Base-by-base conservation (phyloP, 2,113 vertebrate genomes). In the Phyllostomus hastatus region DNA sequence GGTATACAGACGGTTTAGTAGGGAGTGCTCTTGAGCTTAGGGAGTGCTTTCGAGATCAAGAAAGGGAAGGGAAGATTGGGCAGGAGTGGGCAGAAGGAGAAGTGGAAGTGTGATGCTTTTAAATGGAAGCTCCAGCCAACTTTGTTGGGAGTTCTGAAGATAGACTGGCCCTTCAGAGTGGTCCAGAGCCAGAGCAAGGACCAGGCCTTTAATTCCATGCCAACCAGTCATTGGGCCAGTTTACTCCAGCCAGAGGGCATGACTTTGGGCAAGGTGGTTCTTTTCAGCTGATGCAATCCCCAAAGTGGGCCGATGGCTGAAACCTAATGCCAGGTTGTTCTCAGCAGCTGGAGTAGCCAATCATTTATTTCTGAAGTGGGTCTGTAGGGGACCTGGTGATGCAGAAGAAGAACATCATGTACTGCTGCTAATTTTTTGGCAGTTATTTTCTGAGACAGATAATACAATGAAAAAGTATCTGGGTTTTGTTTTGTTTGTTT, bases 391-490 rank as follows among this genome's bases (percentile, higher is more conserved):
- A 66, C 33, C 92, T 48, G 43, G 61, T 59, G 75, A 91, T 88
- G 33, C 33, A 85, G 41, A 93, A 81, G 24, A 76, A 59, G 48
- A 70, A 76, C 57, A 46, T 92, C 20, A 31, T 4, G 5, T 54
- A 26, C 26, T 76, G 14, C 43, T 88, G 17, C 43, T 88, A n/a
- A 95, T 80, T 93, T 96, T 80, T 70, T 61, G 72, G 46, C 88
- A 96, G 35, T 70, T 85, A 33, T 96, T 92, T 97, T 81, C 80
- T 61, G n/a, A 92, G 79, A 33, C 46, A 59, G 57, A 73, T 80
- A 93, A 84, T n/a, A 64, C 33, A 88, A 72, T 92, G 54, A 46
- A 73, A 92, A 96, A 79, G 20, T 33, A 61, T 43, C 57, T 70
- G 31, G 22, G 57, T 92, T 78, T 88, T 76, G 33, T 67, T 67